A percentile compares a stretch with the other conserved stretches of the same genome.
phyloP scores from a whole-genome alignment of 2,888 invertebrate species.

The Oxyteleia sp. region DNA sequence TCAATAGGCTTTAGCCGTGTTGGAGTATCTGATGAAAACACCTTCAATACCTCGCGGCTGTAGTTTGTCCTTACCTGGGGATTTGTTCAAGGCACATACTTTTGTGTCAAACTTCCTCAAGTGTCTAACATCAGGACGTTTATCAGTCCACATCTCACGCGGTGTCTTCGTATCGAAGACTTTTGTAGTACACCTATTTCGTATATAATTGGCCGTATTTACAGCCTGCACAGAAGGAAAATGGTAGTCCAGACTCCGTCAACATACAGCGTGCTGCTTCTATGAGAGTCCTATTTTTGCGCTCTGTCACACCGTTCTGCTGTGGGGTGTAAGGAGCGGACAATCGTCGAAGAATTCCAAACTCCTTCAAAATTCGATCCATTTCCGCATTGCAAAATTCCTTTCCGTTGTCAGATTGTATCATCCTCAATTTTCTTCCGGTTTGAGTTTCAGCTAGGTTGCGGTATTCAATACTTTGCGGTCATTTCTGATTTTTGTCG shows the following conservation, averaged over 20 bases:
- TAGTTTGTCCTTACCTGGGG: conserved; percentile 7
- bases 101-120: conserved; percentile 73
- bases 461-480: not conserved
- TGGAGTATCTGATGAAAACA: conserved; percentile 13
- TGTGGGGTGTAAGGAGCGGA: too few species aligned
- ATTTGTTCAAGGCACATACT: conserved; percentile 10
- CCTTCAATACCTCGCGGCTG: conserved; percentile 6
- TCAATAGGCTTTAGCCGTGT: conserved; percentile 18
- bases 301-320: too few species aligned
- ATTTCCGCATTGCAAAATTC: not conserved
- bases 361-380: not conserved
- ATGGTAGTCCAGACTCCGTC: conserved; percentile 61
- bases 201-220: conserved; percentile 74
- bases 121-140: conserved; percentile 63
- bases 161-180: conserved; percentile 62
- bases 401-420: not conserved
- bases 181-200: conserved; percentile 76
- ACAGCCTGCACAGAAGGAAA: conserved; percentile 70
- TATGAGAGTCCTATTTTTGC: conserved; percentile 76
- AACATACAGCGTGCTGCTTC: conserved; percentile 77
- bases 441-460: not conserved
- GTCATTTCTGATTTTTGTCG: too few species aligned
- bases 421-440: not conserved
- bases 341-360: not conserved
- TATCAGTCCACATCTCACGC: conserved; percentile 62